phyloP scores from a whole-genome alignment of 1,140 invertebrate species.

The Aphis craccivora region DNA sequence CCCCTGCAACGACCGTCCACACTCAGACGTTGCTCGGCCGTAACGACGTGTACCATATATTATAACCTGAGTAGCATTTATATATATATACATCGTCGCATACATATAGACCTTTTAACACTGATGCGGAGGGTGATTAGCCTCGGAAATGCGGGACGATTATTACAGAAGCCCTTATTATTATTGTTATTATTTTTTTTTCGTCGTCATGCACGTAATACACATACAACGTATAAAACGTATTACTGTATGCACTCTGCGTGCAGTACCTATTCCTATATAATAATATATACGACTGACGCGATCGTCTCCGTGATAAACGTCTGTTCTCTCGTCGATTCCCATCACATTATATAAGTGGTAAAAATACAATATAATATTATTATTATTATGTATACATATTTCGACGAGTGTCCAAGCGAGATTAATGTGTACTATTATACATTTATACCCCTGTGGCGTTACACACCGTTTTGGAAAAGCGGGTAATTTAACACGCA shows the following conservation, averaged over 20 bases:
- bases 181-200: slow-evolving; percentile 31
- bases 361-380: background rate
- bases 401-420: slow-evolving; percentile 44
- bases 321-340: slow-evolving; percentile 45
- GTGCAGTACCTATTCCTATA: background rate
- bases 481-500: slow-evolving; percentile 52
- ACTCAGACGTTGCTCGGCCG: background rate
- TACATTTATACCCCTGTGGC: background rate
- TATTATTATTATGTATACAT: background rate
- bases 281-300: background rate
- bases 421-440: background rate
- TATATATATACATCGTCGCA: background rate
- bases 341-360: background rate
- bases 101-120: slow-evolving; percentile 19
- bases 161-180: slow-evolving; percentile 50
- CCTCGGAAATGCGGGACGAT: slow-evolving; percentile 56
- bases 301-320: slow-evolving; percentile 26
- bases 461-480: background rate
- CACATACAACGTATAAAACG: background rate
- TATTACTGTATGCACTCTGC: background rate
- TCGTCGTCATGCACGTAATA: background rate
- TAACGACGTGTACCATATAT: background rate
- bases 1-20: background rate
- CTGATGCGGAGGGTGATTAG: slow-evolving; percentile 32
- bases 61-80: background rate